Evolutionary conservation across 2,797 vertebrate species (phyloP), one percentile per base, ranked within the genome.

Genomic region (Danio tinwini): DNA sequence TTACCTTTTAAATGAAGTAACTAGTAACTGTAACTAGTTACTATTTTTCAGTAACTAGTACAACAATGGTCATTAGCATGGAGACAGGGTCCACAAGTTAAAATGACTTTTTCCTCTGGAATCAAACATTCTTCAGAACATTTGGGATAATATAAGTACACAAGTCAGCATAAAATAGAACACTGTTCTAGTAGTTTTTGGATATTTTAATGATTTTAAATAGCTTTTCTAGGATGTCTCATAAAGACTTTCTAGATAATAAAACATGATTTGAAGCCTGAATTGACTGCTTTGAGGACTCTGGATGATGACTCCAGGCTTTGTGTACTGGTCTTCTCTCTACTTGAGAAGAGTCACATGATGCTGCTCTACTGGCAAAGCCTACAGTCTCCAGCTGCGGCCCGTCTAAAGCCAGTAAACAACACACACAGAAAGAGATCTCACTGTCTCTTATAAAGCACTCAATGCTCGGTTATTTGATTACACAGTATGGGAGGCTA

Each of bases 321-420:
- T 58, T 67, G 12, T 74, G 2, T 53, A 39, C 55, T 53, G 19
- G 14, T 44, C 39, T 44, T 74, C 45, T 39, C 47, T 74, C 7
- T 10, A 64, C 70, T 55, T 52, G 29, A 58, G 78, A 9, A 47
- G 16, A 77, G 73, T 83, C 81, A 62, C 67, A 81, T 68, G 82
- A 44, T 64, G 49, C 7, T 72, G 81, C 16, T 71, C 45, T 68
- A 19, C 58, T 77, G 55, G 64, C 72, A 71, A 64, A 75, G 81
- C 58, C 45, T 37, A 19, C 47, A 70, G 74, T 56, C 74, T 81
- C 64, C 78, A 85, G 83, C 78, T 84, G 78, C n/a, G 76, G 61
- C 67, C 59, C 37, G 52, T 78, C 80, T 72, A 58, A 70, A 37
- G 37, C 45, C 77, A 84, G 70, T 83, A 85, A 86, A 86, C 85